phyloP scores from a whole-genome alignment of 2,797 vertebrate species.

The Argya squamiceps region DNA sequence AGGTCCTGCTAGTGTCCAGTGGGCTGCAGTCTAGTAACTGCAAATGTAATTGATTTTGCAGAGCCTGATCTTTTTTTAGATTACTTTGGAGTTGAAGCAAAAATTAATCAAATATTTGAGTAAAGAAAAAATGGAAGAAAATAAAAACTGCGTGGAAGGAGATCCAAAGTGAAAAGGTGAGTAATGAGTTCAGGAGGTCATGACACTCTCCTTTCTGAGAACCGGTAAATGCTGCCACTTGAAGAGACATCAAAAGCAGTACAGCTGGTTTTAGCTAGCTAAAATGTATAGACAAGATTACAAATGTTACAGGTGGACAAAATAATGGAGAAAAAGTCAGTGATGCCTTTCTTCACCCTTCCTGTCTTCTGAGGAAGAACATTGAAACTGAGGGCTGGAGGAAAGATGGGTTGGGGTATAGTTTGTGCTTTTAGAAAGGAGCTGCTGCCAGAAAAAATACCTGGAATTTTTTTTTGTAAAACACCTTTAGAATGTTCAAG shows the following conservation, averaged over 20 bases:
- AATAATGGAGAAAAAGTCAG: background rate
- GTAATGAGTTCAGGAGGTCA: background rate
- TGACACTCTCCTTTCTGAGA: background rate
- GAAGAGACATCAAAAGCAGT: background rate
- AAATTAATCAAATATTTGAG: background rate
- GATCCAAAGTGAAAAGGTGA: background rate
- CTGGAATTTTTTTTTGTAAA: background rate
- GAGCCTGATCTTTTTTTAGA: background rate
- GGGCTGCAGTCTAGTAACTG: background rate
- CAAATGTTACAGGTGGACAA: background rate
- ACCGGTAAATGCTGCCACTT: rapidly evolving
- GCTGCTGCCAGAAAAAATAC: background rate
- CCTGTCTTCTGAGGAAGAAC: background rate
- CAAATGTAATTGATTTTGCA: background rate
- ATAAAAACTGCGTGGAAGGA: background rate
- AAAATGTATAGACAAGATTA: background rate
- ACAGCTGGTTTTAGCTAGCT: background rate
- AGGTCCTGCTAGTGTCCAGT: background rate
- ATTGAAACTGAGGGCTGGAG: background rate
- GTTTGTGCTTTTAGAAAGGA: background rate
- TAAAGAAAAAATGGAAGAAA: background rate
- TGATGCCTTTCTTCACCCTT: background rate
- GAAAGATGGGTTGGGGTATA: background rate
- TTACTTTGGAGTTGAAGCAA: background rate
- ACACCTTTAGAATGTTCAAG: background rate